These are phyloP conservation scores for Acrobasis suavella DNA, from an alignment of 2,888 invertebrate genomes.

Conservation along the genomic window DNA sequence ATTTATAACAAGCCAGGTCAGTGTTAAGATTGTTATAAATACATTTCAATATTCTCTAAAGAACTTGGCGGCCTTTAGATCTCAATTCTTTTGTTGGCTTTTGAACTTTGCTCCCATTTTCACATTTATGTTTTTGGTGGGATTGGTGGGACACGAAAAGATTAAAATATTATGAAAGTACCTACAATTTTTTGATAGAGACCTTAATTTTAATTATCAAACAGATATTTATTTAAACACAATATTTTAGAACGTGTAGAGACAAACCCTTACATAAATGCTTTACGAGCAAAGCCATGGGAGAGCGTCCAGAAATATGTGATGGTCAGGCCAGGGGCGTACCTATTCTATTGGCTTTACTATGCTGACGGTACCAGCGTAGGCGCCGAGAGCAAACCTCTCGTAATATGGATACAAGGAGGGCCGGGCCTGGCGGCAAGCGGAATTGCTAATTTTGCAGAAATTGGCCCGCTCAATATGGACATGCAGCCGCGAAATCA, in stretches of 20 bases:
- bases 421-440: conserved; percentile 93
- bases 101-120: too few species aligned
- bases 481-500: conserved; percentile 85
- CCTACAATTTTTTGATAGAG: neutral
- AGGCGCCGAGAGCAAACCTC: conserved; percentile 83
- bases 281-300: conserved; percentile 47
- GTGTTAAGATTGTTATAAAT: too few species aligned
- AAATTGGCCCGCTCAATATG: conserved; percentile 89
- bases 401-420: conserved; percentile 94
- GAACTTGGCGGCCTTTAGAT: too few species aligned
- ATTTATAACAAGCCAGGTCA: too few species aligned
- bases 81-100: too few species aligned
- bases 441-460: conserved; percentile 93
- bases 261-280: conserved; percentile 57
- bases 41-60: too few species aligned
- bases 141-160: too few species aligned
- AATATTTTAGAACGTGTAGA: conserved; percentile 31
- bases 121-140: too few species aligned
- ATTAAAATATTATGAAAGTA: neutral
- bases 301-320: conserved; percentile 87
- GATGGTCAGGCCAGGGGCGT: conserved; percentile 87
- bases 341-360: conserved; percentile 95
- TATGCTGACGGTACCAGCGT: conserved; percentile 85
- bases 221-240: too few species aligned
- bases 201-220: neutral